Conservation (phyloP, 2,888 invertebrate species). For the Drosophila buzzatii region DNA sequence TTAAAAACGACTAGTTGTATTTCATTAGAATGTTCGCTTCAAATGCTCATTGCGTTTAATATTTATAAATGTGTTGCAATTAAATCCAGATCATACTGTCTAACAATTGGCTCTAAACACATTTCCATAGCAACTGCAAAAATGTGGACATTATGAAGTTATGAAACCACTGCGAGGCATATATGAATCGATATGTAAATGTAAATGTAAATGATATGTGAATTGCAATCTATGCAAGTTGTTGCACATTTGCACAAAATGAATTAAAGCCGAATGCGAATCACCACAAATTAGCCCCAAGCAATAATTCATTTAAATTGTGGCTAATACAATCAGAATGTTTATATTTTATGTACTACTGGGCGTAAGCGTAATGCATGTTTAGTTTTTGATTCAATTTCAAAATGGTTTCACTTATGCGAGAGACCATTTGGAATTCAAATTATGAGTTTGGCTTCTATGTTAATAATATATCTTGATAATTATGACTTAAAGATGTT, state of each 20-base stretch:
- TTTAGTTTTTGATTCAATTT: not conserved
- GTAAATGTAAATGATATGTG: conserved; percentile 33
- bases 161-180: conserved; percentile 3
- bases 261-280: conserved; percentile 61
- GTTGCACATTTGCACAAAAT: conserved; percentile 54
- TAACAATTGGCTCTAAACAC: conserved; percentile 42
- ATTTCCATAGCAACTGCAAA: conserved; percentile 17
- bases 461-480: not conserved
- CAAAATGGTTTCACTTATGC: not conserved
- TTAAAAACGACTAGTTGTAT: not conserved
- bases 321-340: conserved; percentile 2
- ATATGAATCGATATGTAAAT: conserved; percentile 9
- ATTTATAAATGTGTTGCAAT: conserved; percentile 32
- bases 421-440: not conserved
- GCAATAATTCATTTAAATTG: conserved; percentile 16
- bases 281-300: conserved; percentile 25
- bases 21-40: conserved; percentile 6
- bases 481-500: too few species aligned
- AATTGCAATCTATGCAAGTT: conserved; percentile 26
- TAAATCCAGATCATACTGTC: conserved; percentile 3
- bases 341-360: conserved; percentile 2
- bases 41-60: not conserved
- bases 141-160: conserved; percentile 8
- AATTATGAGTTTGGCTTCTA: not conserved
- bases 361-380: conserved; percentile 18